Percentiles rank a stretch among this genome's conserved stretches.
Evolutionary conservation across 1,140 invertebrate genomes (phyloP).

Genomic region (Xylocopa sonorina): DNA sequence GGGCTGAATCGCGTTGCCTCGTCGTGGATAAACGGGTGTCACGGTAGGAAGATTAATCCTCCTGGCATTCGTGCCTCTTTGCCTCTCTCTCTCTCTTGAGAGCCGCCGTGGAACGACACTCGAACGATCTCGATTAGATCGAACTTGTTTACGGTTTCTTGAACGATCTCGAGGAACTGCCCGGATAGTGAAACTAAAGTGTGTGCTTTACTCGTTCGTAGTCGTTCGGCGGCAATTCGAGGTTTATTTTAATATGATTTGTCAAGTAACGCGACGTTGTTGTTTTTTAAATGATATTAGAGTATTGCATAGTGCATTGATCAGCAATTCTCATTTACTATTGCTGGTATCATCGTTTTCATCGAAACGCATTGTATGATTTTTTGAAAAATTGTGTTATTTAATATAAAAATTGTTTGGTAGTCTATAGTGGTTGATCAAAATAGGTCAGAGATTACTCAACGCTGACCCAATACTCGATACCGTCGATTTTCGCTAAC

Average conservation of each 20-base stretch:
- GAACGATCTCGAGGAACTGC: background rate
- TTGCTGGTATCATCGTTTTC: too few relatives aligned
- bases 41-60: constrained; percentile 15
- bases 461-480: background rate
- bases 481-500: background rate
- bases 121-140: background rate
- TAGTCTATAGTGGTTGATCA: too few relatives aligned
- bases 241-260: too few relatives aligned
- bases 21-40: background rate
- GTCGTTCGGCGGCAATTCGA: too few relatives aligned
- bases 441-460: too few relatives aligned
- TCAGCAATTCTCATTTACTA: too few relatives aligned
- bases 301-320: too few relatives aligned
- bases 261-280: too few relatives aligned
- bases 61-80: background rate
- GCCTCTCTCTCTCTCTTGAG: background rate
- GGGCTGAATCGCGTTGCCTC: background rate
- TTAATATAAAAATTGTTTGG: too few relatives aligned
- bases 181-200: background rate
- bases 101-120: background rate
- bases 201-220: background rate
- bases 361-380: too few relatives aligned
- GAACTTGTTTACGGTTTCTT: background rate
- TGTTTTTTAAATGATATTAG: too few relatives aligned
- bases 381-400: too few relatives aligned